phyloP scores from a whole-genome alignment of 1,140 invertebrate genomes.

The Harpegnathos saltator region DNA sequence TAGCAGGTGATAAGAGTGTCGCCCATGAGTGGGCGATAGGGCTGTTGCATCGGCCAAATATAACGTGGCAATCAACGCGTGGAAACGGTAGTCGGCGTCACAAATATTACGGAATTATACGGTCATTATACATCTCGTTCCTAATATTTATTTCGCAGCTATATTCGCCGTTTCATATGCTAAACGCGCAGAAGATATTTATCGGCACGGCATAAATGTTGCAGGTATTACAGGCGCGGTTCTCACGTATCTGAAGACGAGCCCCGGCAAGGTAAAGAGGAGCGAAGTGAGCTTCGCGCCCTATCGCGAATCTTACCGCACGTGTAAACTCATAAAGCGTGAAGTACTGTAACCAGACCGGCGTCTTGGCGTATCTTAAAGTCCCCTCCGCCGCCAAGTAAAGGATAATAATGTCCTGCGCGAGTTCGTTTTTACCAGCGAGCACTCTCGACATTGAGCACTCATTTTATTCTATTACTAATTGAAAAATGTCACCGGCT shows the following conservation, averaged over 20 bases:
- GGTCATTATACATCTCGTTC: slow-evolving; percentile 16
- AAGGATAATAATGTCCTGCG: slow-evolving; percentile 62
- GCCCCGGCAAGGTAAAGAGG: slow-evolving; percentile 64
- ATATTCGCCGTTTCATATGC: slow-evolving; percentile 15
- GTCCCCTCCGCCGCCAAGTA: slow-evolving; percentile 23
- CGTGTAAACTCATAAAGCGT: slow-evolving; percentile 78
- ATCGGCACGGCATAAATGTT: slow-evolving; percentile 34
- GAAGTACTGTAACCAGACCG: slow-evolving; percentile 62
- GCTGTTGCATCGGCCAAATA: too few species aligned
- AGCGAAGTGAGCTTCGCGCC: slow-evolving; percentile 69
- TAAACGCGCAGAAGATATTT: slow-evolving; percentile 40
- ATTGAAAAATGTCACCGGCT: background rate
- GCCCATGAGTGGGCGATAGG: too few species aligned
- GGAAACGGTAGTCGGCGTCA: background rate
- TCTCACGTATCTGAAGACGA: slow-evolving; percentile 44
- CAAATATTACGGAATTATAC: background rate
- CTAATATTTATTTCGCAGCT: slow-evolving; percentile 20
- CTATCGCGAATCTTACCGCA: slow-evolving; percentile 77
- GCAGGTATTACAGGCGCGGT: slow-evolving; percentile 42
- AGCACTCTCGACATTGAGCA: background rate
- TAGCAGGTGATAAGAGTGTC: too few species aligned
- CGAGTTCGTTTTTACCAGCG: slow-evolving; percentile 52
- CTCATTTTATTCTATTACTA: background rate
- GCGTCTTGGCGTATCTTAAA: slow-evolving; percentile 56
- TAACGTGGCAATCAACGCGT: too few species aligned